phyloP scores from a whole-genome alignment of 1,140 invertebrate species.

The Ctenoplectra terminalis region DNA sequence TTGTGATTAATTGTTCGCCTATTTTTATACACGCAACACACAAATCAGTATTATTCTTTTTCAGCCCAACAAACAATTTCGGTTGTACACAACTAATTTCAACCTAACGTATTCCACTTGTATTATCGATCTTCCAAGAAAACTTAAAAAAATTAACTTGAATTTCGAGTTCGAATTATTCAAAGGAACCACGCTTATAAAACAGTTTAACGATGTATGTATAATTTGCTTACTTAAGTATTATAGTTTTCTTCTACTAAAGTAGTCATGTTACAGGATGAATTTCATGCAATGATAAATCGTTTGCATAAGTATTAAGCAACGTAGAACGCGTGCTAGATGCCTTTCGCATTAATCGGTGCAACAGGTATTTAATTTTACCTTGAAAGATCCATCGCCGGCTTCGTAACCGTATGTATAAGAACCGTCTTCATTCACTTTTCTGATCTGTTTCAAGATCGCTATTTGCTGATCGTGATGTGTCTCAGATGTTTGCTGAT shows the following conservation, averaged over 20 bases:
- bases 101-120: not conserved
- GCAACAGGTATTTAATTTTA: slow-evolving; percentile 56
- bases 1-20: too few species aligned
- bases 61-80: too few species aligned
- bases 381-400: slow-evolving; percentile 91
- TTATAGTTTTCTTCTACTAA: too few species aligned
- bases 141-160: too few species aligned
- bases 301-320: slow-evolving; percentile 9
- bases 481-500: slow-evolving; percentile 81
- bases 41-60: too few species aligned
- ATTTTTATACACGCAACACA: too few species aligned
- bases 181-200: not conserved
- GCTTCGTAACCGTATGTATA: slow-evolving; percentile 94
- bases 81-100: too few species aligned
- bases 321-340: slow-evolving; percentile 5
- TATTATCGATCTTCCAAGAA: not conserved
- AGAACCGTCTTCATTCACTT: slow-evolving; percentile 91
- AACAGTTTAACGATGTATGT: not conserved
- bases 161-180: not conserved
- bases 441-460: slow-evolving; percentile 90
- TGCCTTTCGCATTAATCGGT: slow-evolving; percentile 37
- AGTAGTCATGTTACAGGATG: not conserved
- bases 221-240: not conserved
- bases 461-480: slow-evolving; percentile 82
- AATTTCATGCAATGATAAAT: not conserved